Evolutionary conservation across 1,140 invertebrate genomes (phyloP).

Genomic region (Drosophila trapezifrons): DNA sequence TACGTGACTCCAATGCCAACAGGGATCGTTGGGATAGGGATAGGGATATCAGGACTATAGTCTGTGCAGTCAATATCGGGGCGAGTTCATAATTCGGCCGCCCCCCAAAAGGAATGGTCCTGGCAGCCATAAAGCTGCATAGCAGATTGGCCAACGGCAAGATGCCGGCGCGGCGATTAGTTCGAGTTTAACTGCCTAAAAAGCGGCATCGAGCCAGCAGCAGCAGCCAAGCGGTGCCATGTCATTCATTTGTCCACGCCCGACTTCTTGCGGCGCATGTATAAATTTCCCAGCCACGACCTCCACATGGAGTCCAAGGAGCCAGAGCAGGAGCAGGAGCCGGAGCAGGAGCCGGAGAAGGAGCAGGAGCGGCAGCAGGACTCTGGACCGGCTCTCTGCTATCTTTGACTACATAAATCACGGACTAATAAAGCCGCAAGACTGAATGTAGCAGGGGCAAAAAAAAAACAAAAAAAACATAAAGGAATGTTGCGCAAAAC

Average conservation of each 20-base stretch:
- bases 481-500: conserved; percentile 6
- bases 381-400: conserved; percentile 61
- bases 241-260: conserved; percentile 81
- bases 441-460: conserved; percentile 59
- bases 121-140: conserved; percentile 75
- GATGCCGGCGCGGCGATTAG: conserved; percentile 73
- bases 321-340: not conserved
- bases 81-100: conserved; percentile 75
- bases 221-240: conserved; percentile 60
- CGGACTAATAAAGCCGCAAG: conserved; percentile 82
- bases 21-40: conserved; percentile 1
- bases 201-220: conserved; percentile 33
- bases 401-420: conserved; percentile 82
- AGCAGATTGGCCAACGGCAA: conserved; percentile 59
- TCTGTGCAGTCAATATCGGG: conserved; percentile 62
- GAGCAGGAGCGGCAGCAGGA: conserved; percentile 18
- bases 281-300: conserved; percentile 75
- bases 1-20: conserved; percentile 78
- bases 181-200: conserved; percentile 76
- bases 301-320: conserved; percentile 43
- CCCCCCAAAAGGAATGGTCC: conserved; percentile 67
- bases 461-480: conserved; percentile 33
- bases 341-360: conserved; percentile 2
- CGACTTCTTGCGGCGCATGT: conserved; percentile 75
- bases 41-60: conserved; percentile 10